Base-by-base conservation (phyloP, 1,140 invertebrate species). In the Oncopeltus fasciatus region DNA sequence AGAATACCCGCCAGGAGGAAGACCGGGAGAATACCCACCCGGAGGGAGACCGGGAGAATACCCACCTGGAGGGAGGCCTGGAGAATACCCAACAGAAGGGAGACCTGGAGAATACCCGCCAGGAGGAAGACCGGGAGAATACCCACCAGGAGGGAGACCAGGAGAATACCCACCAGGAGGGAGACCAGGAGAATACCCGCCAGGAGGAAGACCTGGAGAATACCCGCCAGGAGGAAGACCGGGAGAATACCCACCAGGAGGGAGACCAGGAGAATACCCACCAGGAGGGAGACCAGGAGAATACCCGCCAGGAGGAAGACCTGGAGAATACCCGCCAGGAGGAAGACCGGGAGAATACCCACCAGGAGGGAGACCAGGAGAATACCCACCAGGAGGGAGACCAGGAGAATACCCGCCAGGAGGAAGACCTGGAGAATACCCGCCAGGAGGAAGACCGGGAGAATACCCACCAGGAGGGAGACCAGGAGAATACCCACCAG, bases 301-400 rank as follows among this genome's bases (percentile, higher is more conserved):
- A 53, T 49, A 47, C 46, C 57, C 33, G 8, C 53, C 49, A 16
- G 60, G 57, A 18, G 8, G 8, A 12, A 12, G 4, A 26, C 58
- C 58, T 2, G 33, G 33, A 4, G 16, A 21, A 58, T 58, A 33
- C 31, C 51, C 57, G 16, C 57, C 49, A 38, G 31, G 5, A 38
- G 59, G 38, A 58, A 47, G 53, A 59, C 46, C 60, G 26, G 66
- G 61, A 58, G 61, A 43, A 62, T 68, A 67, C 28, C 66, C 64
- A 44, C 61, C 60, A 57, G 60, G 44, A 60, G 57, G 33, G 51
- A 14, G 28, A 59, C 62, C 20, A 43, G 46, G 53, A 51, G 66
- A 59, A 33, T 58, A 64, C 43, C 57, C 51, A 27, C 38, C 62
- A 57, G 61, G 29, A 47, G 49, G 62, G 64, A 28, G 38, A 46